Conservation (phyloP, 2,888 invertebrate genomes). For the Caenorhabditis wallacei region DNA sequence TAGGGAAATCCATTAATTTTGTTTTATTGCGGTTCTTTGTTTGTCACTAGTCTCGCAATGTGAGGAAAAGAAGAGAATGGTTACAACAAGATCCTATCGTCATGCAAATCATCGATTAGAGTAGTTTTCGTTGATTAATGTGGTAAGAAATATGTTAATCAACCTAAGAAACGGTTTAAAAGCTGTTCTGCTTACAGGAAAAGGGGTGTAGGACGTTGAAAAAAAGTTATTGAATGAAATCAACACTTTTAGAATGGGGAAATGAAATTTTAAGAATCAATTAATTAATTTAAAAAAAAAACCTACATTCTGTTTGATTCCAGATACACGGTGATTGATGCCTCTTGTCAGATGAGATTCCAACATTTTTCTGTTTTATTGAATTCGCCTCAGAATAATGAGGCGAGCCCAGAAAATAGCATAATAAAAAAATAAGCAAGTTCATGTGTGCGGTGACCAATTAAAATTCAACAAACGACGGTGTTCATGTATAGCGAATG, state of each 20-base stretch:
- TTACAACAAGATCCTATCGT: constrained; percentile 25
- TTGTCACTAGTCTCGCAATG: constrained; percentile 12
- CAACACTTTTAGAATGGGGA: background rate
- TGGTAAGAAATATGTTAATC: background rate
- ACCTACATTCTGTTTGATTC: constrained; percentile 57
- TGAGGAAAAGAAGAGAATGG: background rate
- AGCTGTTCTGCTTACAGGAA: background rate
- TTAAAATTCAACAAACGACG: constrained; percentile 31
- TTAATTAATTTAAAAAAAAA: background rate
- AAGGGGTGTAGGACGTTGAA: background rate
- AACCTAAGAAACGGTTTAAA: too few species aligned
- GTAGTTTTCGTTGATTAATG: constrained; percentile 7
- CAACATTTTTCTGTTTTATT: constrained; percentile 33
- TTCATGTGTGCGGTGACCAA: constrained; percentile 43
- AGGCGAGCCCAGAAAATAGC: constrained; percentile 25
- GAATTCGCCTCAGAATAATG: constrained; percentile 15
- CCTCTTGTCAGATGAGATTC: constrained; percentile 23
- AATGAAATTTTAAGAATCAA: too few species aligned
- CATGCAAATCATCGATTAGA: constrained; percentile 22
- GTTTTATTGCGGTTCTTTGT: constrained; percentile 27
- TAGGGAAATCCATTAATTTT: constrained; percentile 24
- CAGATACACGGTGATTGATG: constrained; percentile 49
- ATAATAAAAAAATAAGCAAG: constrained; percentile 33
- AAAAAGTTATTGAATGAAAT: background rate
- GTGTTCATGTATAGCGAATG: constrained; percentile 47